These are phyloP conservation scores for Amazona ochrocephala DNA, from an alignment of 2,797 vertebrate genomes.

Conservation along the genomic window DNA sequence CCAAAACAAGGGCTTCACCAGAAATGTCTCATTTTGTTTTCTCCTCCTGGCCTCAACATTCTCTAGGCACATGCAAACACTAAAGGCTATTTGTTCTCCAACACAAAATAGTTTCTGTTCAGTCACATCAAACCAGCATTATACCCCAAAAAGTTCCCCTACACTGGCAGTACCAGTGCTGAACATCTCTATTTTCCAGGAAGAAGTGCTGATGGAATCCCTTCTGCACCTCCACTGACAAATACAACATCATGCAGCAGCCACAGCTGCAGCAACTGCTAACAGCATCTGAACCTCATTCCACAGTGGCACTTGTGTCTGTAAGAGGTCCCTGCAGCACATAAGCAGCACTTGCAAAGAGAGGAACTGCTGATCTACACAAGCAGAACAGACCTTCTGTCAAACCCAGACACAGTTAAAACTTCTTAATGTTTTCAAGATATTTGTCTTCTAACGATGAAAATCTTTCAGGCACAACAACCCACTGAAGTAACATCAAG, in stretches of 20 bases:
- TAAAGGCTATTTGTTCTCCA: background rate
- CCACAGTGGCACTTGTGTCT: rapidly evolving
- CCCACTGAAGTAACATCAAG: background rate
- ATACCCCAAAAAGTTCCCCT: background rate
- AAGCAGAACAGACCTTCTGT: background rate
- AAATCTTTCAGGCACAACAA: background rate
- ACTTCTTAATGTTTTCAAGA: background rate
- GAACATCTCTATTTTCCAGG: background rate
- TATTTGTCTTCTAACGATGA: background rate
- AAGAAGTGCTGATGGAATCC: background rate
- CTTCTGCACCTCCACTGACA: background rate
- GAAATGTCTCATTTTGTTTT: background rate
- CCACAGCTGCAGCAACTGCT: background rate
- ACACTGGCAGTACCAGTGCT: no score
- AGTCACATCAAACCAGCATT: rapidly evolving
- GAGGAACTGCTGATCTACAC: background rate
- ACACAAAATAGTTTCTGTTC: background rate
- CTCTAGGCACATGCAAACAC: background rate
- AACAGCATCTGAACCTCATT: rapidly evolving
- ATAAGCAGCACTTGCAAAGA: background rate
- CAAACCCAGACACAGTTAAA: background rate
- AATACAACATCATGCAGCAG: background rate
- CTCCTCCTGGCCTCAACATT: background rate
- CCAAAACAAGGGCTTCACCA: background rate
- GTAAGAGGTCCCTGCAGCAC: background rate